phyloP scores from a whole-genome alignment of 2,888 invertebrate genomes.

The Oligia latruncula region DNA sequence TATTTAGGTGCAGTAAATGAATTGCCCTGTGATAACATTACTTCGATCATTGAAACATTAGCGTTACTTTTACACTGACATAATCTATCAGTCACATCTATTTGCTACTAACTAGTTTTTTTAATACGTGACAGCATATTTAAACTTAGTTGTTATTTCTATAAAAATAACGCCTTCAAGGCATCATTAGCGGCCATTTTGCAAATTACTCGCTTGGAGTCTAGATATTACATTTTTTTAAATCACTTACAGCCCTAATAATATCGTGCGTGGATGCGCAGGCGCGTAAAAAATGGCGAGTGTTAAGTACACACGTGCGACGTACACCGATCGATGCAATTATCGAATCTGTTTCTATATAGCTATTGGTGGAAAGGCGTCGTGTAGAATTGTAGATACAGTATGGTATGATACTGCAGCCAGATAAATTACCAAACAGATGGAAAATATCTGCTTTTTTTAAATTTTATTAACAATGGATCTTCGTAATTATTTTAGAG shows the following conservation, averaged over 20 bases:
- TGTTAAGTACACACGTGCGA: conserved; percentile 45
- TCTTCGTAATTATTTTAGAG: neutral
- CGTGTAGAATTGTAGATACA: neutral
- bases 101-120: neutral
- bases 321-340: conserved; percentile 48
- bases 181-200: conserved; percentile 45
- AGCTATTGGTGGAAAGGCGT: neutral
- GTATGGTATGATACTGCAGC: neutral
- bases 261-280: conserved; percentile 28
- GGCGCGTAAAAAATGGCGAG: conserved; percentile 52
- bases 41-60: conserved; percentile 32
- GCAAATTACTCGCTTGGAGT: conserved; percentile 43
- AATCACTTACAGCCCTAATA: conserved; percentile 55
- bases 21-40: conserved; percentile 31
- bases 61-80: conserved; percentile 35
- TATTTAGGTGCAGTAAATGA: conserved; percentile 38
- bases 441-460: neutral
- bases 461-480: too few species aligned
- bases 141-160: conserved; percentile 20
- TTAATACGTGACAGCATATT: conserved; percentile 1
- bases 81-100: neutral
- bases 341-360: conserved; percentile 39
- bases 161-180: conserved; percentile 20
- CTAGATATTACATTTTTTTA: conserved; percentile 46
- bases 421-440: neutral